These are phyloP conservation scores for Lagodon rhomboides DNA, from an alignment of 2,797 vertebrate species.

Conservation along the genomic window DNA sequence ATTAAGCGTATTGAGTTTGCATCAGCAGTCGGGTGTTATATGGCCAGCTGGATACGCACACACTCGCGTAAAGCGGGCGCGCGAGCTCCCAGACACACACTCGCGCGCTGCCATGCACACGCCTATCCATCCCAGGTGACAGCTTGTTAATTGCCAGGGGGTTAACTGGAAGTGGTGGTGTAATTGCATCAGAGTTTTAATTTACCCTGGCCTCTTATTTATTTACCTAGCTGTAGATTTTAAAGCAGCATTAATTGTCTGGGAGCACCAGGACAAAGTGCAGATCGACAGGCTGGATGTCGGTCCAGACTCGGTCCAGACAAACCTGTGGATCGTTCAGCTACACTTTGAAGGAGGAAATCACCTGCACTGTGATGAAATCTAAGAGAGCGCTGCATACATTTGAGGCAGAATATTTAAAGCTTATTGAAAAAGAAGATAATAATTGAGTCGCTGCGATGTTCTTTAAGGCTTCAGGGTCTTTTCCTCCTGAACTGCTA, in stretches of 20 bases:
- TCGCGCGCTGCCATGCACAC: slow-evolving; percentile 40
- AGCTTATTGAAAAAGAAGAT: slow-evolving; percentile 41
- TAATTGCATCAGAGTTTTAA: slow-evolving; percentile 88
- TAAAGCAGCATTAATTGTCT: slow-evolving; percentile 80
- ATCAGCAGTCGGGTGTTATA: slow-evolving; percentile 82
- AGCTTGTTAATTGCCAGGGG: slow-evolving; percentile 85
- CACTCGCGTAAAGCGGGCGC: slow-evolving; percentile 39
- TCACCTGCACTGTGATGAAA: slow-evolving; percentile 19
- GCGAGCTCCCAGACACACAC: slow-evolving; percentile 42
- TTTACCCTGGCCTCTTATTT: slow-evolving; percentile 83
- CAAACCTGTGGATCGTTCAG: slow-evolving; percentile 45
- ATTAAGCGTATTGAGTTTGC: slow-evolving; percentile 87
- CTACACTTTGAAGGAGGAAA: slow-evolving; percentile 13
- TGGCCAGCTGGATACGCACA: slow-evolving; percentile 65
- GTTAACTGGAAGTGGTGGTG: slow-evolving; percentile 87
- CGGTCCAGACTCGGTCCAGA: slow-evolving; percentile 39
- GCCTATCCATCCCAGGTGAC: slow-evolving; percentile 81
- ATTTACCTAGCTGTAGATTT: slow-evolving; percentile 78
- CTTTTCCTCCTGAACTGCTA: slow-evolving; percentile 48
- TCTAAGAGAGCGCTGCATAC: not conserved
- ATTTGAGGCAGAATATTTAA: slow-evolving; percentile 38
- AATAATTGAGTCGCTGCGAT: slow-evolving; percentile 51
- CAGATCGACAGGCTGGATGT: slow-evolving; percentile 66
- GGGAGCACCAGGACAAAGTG: slow-evolving; percentile 65
- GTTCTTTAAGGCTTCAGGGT: slow-evolving; percentile 49